Base-by-base conservation (phyloP, 2,797 vertebrate species). In the Aythya fuligula region DNA sequence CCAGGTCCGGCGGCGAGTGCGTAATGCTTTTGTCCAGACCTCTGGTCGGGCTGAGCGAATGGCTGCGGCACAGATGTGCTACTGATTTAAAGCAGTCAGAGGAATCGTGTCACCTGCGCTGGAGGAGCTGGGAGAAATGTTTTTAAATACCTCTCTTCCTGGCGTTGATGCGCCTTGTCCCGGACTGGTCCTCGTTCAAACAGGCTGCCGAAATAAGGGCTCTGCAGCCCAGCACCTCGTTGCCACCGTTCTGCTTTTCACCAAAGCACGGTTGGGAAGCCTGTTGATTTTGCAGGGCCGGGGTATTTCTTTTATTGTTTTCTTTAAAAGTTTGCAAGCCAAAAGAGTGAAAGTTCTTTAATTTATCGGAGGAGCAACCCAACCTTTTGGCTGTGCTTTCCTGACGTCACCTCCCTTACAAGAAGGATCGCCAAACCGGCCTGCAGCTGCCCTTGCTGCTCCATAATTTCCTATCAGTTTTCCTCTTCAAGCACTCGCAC, bases 161-260 rank as follows among this genome's bases (percentile, higher is more conserved):
- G 22, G 20, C 19, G 5, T 0, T 1, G 32, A 30, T 10, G 8
- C 4, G 11, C 28, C 62, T 25, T 12, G 6, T 5, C 57, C 54
- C 7, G 20, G 1, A 0, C 2, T 3, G 27, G 13, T 49, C 41
- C 7, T 1, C 39, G 41, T 8, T 47, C 65, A 49, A 25, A 21
- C 1, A 2, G 12, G 56, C 34, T 24, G 65, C 6, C n/a, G 34
- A 4, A 53, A 28, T 25, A 49, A 25, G 8, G 22, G 12, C 47
- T 49, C 47, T 13, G 47, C 47, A 49, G 47, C 47, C 47, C 12
- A 2, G 11, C 17, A 15, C 58, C 51, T 53, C 13, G 14, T 6
- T 27, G 25, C 14, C 45, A 43, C 27, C 7, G 8, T 8, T 16
- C 38, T 28, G 22, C 1, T 12, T 49, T 57, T 12, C 32, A 49